Evolutionary conservation across 2,888 invertebrate genomes (phyloP).

Genomic region (Lochmaea capreae): DNA sequence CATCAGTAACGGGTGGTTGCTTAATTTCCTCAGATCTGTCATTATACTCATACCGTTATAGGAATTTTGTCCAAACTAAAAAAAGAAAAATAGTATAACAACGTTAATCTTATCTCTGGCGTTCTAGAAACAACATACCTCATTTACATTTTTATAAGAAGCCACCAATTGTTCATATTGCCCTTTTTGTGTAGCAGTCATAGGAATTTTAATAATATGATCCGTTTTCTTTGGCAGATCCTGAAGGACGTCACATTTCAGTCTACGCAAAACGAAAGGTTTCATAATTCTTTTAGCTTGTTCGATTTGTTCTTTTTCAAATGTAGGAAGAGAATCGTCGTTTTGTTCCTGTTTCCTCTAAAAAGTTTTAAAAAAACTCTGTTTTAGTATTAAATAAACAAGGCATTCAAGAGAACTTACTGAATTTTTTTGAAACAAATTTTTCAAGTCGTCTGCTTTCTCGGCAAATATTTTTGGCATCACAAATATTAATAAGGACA

Average conservation of each 20-base stretch:
- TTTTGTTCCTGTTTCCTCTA: slow-evolving; percentile 51
- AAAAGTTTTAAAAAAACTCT: not conserved
- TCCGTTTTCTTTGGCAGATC: slow-evolving; percentile 89
- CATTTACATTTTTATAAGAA: slow-evolving; percentile 72
- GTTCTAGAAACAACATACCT: slow-evolving; percentile 34
- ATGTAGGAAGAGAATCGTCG: slow-evolving; percentile 77
- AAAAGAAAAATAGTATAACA: not conserved
- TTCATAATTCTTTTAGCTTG: slow-evolving; percentile 97
- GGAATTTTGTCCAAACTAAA: slow-evolving; percentile 45
- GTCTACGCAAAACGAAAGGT: slow-evolving; percentile 90
- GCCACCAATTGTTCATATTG: slow-evolving; percentile 82
- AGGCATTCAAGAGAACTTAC: slow-evolving; percentile 62
- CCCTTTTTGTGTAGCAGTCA: slow-evolving; percentile 79
- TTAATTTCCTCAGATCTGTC: slow-evolving; percentile 93
- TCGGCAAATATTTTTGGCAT: slow-evolving; percentile 95
- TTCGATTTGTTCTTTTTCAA: slow-evolving; percentile 89
- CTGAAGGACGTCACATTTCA: slow-evolving; percentile 87
- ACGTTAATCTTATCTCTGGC: too few species aligned
- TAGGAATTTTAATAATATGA: slow-evolving; percentile 73
- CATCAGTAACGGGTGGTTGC: slow-evolving; percentile 92
- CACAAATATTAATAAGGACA: slow-evolving; percentile 94
- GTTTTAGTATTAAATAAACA: not conserved
- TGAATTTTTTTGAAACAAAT: slow-evolving; percentile 83
- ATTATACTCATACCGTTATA: slow-evolving; percentile 82
- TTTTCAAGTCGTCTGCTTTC: slow-evolving; percentile 88